phyloP scores from a whole-genome alignment of 2,888 invertebrate genomes.

The Drosophila bunnanda region DNA sequence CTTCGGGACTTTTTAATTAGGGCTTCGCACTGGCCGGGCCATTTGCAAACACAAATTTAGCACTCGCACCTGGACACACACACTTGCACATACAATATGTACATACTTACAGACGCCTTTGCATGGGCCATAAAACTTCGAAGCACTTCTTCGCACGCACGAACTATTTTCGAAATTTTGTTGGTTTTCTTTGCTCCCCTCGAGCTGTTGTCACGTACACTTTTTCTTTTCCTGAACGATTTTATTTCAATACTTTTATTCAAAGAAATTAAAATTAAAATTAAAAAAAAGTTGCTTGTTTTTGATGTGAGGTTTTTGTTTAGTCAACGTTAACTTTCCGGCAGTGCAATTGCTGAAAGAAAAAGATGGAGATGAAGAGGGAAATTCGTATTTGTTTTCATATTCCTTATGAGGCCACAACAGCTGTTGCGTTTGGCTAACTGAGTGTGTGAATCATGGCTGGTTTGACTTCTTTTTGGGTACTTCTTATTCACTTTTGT shows the following conservation, averaged over 20 bases:
- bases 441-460: background rate
- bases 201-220: slow-evolving; percentile 50
- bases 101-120: slow-evolving; percentile 13
- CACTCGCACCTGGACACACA: slow-evolving; percentile 37
- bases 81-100: slow-evolving; percentile 14
- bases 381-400: slow-evolving; percentile 4
- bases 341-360: slow-evolving; percentile 29
- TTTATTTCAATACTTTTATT: slow-evolving; percentile 44
- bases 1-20: slow-evolving; percentile 30
- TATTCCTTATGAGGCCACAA: background rate
- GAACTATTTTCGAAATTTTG: slow-evolving; percentile 38
- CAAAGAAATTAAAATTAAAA: slow-evolving; percentile 42
- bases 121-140: slow-evolving; percentile 52
- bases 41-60: slow-evolving; percentile 56
- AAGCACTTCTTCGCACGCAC: slow-evolving; percentile 62
- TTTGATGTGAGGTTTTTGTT: slow-evolving; percentile 1
- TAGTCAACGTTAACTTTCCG: slow-evolving; percentile 6
- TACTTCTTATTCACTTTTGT: background rate
- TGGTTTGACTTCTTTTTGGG: background rate
- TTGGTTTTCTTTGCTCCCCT: slow-evolving; percentile 7
- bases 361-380: slow-evolving; percentile 1
- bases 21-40: slow-evolving; percentile 51
- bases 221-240: slow-evolving; percentile 22
- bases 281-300: slow-evolving; percentile 33
- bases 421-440: slow-evolving; percentile 20